Percentiles rank a stretch among this genome's conserved stretches.
phyloP scores from a whole-genome alignment of 2,113 vertebrate genomes.

The Syngnathoides biaculeatus region DNA sequence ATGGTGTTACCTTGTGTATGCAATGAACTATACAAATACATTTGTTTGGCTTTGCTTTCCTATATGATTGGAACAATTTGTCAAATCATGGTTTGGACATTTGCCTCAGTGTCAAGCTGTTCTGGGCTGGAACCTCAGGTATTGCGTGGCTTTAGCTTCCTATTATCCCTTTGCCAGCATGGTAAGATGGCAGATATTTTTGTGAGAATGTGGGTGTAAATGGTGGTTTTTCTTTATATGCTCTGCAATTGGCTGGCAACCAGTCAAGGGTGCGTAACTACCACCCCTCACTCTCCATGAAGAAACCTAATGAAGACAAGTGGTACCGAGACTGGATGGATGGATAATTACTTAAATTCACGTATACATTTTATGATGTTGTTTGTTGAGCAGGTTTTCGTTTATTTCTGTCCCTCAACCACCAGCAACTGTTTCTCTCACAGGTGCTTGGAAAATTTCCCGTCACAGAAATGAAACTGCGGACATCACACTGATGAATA shows the following conservation, averaged over 20 bases:
- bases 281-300: not conserved
- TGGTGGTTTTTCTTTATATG: not conserved
- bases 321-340: not conserved
- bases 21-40: too few relatives aligned
- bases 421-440: slow-evolving; percentile 55
- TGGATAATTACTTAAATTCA: not conserved
- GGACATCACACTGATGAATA: slow-evolving; percentile 7
- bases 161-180: too few relatives aligned
- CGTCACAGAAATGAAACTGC: slow-evolving; percentile 6
- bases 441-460: slow-evolving; percentile 50
- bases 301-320: not conserved
- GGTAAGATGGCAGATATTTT: not conserved
- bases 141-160: too few relatives aligned
- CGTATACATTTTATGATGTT: too few relatives aligned
- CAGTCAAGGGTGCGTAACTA: not conserved
- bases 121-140: too few relatives aligned
- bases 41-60: too few relatives aligned
- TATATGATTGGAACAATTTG: too few relatives aligned
- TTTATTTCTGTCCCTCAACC: slow-evolving; percentile 40
- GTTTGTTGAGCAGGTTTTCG: not conserved
- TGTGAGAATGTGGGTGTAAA: not conserved
- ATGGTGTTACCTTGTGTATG: too few relatives aligned
- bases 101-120: too few relatives aligned
- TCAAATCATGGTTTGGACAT: too few relatives aligned
- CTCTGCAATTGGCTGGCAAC: not conserved